Evolutionary conservation across 2,113 vertebrate genomes (phyloP).

Genomic region (Salvelinus fontinalis): DNA sequence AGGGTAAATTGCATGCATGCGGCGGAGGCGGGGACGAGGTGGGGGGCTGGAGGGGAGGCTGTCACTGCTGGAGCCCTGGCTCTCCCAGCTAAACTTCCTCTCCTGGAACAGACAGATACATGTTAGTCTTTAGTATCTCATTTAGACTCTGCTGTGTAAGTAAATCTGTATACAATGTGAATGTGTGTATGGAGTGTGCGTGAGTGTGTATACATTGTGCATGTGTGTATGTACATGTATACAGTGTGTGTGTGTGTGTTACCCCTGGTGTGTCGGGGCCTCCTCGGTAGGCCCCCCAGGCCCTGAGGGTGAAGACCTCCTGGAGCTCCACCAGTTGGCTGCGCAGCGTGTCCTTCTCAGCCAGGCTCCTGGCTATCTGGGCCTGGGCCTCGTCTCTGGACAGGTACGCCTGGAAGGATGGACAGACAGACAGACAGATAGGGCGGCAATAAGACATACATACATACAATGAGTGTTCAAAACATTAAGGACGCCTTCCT

Average conservation of each 20-base stretch:
- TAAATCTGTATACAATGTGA: not conserved
- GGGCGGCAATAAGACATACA: not conserved
- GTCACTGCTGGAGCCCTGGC: slow-evolving; percentile 20
- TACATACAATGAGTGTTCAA: too few species aligned
- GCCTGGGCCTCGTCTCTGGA: slow-evolving; percentile 80
- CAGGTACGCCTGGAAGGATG: slow-evolving; percentile 75
- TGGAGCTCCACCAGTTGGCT: slow-evolving; percentile 80
- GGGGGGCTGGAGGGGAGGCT: not conserved
- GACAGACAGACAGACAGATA: not conserved
- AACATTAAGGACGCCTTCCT: too few species aligned
- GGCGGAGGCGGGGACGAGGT: slow-evolving; percentile 52
- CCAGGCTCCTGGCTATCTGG: slow-evolving; percentile 77
- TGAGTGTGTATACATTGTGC: not conserved
- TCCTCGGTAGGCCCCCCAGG: not conserved
- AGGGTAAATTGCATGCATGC: slow-evolving; percentile 68
- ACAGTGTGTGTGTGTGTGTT: slow-evolving; percentile 7
- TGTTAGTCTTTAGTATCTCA: not conserved
- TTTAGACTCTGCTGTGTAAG: not conserved
- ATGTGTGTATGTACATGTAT: not conserved
- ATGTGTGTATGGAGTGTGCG: not conserved
- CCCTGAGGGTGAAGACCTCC: slow-evolving; percentile 69
- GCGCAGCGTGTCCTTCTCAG: slow-evolving; percentile 84
- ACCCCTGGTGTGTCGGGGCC: slow-evolving; percentile 33
- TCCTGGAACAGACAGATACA: slow-evolving; percentile 25
- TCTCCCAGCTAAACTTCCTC: slow-evolving; percentile 41